These are phyloP conservation scores for Callosobruchus maculatus DNA, from an alignment of 2,888 invertebrate genomes.

Conservation along the genomic window DNA sequence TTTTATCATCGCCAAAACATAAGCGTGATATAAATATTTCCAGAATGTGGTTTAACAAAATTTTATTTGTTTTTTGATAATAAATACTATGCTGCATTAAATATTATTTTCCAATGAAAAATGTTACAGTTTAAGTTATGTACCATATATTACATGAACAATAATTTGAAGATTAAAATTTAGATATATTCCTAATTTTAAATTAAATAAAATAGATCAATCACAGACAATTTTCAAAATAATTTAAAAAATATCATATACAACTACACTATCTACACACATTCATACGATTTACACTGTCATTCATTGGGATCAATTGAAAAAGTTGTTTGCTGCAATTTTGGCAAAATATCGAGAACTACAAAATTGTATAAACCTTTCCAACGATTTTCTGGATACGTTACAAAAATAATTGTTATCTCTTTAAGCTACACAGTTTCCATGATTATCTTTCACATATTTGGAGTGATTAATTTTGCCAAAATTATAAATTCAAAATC, in stretches of 20 bases:
- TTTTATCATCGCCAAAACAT: neutral
- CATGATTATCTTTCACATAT: neutral
- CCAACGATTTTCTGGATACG: neutral
- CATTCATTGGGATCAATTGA: conserved; percentile 7
- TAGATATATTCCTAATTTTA: conserved; percentile 32
- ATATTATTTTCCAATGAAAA: neutral
- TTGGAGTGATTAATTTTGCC: neutral
- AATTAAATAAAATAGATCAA: conserved; percentile 48
- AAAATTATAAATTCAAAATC: neutral
- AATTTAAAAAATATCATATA: conserved; percentile 43
- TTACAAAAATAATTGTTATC: neutral
- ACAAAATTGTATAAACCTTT: neutral
- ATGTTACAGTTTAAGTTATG: neutral
- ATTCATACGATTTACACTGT: conserved; percentile 22
- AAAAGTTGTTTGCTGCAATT: neutral
- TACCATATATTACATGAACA: neutral
- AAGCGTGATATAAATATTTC: neutral
- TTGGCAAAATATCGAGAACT: neutral
- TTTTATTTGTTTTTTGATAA: neutral
- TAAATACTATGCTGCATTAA: neutral
- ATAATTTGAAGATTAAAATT: conserved; percentile 8
- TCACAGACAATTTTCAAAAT: conserved; percentile 52
- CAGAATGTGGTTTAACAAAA: neutral
- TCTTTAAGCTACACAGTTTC: neutral
- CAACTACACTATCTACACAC: conserved; percentile 35